Conservation (phyloP, 2,113 vertebrate genomes). For the Pavo muticus region DNA sequence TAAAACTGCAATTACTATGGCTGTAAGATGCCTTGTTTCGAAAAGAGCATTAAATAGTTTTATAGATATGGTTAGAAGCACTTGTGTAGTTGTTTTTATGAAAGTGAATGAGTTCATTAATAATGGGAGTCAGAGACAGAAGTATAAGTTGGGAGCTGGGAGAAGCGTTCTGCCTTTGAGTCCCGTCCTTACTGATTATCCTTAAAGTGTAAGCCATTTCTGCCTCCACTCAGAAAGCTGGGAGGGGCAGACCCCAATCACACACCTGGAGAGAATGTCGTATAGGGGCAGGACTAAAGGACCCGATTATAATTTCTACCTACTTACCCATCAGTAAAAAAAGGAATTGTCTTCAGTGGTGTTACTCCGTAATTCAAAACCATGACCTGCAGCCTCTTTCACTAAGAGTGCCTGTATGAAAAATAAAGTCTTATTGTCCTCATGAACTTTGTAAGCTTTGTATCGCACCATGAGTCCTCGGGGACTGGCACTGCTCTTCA, state of each 20-base stretch:
- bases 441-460: background rate
- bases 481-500: background rate
- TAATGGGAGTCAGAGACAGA: conserved; percentile 47
- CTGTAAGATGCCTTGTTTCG: conserved; percentile 72
- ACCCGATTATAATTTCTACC: background rate
- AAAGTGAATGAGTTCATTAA: conserved; percentile 71
- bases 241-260: background rate
- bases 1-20: conserved; percentile 71
- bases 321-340: background rate
- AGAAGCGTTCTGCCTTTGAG: background rate
- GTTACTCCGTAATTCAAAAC: conserved; percentile 19
- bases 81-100: conserved; percentile 68
- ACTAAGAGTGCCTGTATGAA: background rate
- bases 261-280: background rate
- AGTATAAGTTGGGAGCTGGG: conserved; percentile 11
- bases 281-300: background rate
- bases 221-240: background rate
- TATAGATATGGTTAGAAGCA: conserved; percentile 69
- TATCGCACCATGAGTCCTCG: background rate
- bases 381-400: background rate
- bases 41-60: conserved; percentile 73
- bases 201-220: background rate
- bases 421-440: background rate
- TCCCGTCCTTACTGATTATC: background rate
- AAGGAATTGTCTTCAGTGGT: background rate